Conservation (phyloP, 2,113 vertebrate species). For the Hyaena hyaena region DNA sequence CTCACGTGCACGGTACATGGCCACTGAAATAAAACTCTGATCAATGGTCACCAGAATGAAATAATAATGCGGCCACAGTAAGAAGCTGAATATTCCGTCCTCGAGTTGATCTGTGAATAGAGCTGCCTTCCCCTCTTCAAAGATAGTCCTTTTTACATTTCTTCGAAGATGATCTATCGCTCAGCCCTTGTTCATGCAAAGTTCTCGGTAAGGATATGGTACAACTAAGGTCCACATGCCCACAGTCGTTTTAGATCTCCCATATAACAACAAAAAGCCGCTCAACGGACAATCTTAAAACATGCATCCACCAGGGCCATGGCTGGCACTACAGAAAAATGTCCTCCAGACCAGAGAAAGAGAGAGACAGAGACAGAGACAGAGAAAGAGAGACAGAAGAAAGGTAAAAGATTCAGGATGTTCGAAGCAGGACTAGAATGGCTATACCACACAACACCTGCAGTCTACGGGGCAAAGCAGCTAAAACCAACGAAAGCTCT, state of each 20-base stretch:
- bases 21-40: not conserved
- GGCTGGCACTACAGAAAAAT: conserved; percentile 18
- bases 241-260: not conserved
- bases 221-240: conserved; percentile 40
- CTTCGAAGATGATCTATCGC: conserved; percentile 2
- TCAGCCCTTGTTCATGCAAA: conserved; percentile 65
- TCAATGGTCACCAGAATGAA: conserved; percentile 16
- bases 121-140: not conserved
- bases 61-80: not conserved
- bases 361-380: rapidly evolving
- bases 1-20: not conserved
- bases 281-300: conserved; percentile 50
- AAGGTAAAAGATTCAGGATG: not conserved
- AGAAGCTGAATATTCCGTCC: not conserved
- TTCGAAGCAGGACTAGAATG: conserved; percentile 5
- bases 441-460: conserved; percentile 61
- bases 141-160: not conserved
- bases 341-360: not conserved
- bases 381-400: not conserved
- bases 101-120: rapidly evolving
- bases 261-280: not conserved
- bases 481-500: conserved; percentile 76
- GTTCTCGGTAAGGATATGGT: conserved; percentile 41
- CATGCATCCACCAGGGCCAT: conserved; percentile 58
- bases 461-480: conserved; percentile 70